phyloP scores from a whole-genome alignment of 2,888 invertebrate genomes.

The Cheilosia scutellata region DNA sequence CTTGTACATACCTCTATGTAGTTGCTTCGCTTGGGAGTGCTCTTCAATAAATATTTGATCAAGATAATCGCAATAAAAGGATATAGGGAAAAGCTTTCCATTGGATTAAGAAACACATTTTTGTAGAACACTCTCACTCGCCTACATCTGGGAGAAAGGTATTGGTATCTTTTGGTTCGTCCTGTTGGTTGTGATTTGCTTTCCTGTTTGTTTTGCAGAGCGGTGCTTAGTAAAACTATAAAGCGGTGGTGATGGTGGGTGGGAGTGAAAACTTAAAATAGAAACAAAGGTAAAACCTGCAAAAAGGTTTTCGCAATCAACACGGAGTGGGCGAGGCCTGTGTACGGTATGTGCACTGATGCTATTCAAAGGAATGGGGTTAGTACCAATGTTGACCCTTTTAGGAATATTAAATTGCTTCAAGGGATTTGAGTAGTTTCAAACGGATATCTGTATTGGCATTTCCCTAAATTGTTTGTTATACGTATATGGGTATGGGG shows the following conservation, averaged over 20 bases:
- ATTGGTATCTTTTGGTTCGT: slow-evolving; percentile 1
- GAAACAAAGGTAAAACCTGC: slow-evolving; percentile 67
- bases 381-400: slow-evolving; percentile 64
- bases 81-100: slow-evolving; percentile 64
- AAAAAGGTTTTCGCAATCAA: slow-evolving; percentile 73
- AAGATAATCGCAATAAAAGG: slow-evolving; percentile 72
- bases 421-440: slow-evolving; percentile 65
- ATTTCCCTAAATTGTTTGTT: slow-evolving; percentile 51
- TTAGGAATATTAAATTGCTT: slow-evolving; percentile 73
- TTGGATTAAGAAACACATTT: slow-evolving; percentile 70
- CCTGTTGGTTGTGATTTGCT: slow-evolving; percentile 59
- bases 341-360: not conserved
- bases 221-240: slow-evolving; percentile 28
- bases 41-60: slow-evolving; percentile 73
- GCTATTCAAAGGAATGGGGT: slow-evolving; percentile 11
- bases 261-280: slow-evolving; percentile 58
- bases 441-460: slow-evolving; percentile 57
- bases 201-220: slow-evolving; percentile 40
- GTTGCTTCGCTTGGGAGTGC: slow-evolving; percentile 23
- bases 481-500: slow-evolving; percentile 13
- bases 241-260: not conserved
- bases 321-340: not conserved
- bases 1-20: not conserved
- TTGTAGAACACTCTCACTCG: slow-evolving; percentile 42
- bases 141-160: not conserved